A percentile compares a stretch with the other conserved stretches of the same genome.
phyloP scores from a whole-genome alignment of 2,888 invertebrate genomes.

The Trichopria drosophilae region DNA sequence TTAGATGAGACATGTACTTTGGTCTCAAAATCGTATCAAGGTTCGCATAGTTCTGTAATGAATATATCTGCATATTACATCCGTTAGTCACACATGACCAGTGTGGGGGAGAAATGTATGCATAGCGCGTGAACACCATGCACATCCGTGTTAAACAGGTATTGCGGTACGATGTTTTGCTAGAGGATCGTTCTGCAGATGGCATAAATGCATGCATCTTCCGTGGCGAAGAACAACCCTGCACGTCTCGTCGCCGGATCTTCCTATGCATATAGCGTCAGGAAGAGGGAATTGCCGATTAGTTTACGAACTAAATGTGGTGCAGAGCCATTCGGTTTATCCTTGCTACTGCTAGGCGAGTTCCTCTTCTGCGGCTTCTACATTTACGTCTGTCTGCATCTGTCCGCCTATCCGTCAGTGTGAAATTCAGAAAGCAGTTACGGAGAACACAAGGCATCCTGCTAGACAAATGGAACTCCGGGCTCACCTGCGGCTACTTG shows the following conservation, averaged over 20 bases:
- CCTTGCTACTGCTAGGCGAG: background rate
- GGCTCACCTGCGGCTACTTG: constrained; percentile 10
- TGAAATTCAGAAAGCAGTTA: constrained; percentile 14
- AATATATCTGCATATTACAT: constrained; percentile 58
- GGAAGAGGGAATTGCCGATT: constrained; percentile 54
- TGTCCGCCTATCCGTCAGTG: constrained; percentile 19
- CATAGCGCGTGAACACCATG: too few relatives aligned
- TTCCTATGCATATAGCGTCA: constrained; percentile 49
- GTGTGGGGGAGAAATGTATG: too few relatives aligned
- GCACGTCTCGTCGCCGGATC: constrained; percentile 44
- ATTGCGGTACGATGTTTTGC: too few relatives aligned
- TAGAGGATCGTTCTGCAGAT: too few relatives aligned
- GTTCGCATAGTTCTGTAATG: constrained; percentile 52
- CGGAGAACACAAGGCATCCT: constrained; percentile 1
- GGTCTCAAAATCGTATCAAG: too few relatives aligned
- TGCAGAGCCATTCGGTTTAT: background rate
- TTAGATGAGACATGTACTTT: constrained; percentile 17
- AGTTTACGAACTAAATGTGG: constrained; percentile 48
- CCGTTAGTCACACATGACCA: too few relatives aligned
- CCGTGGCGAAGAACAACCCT: constrained; percentile 47
- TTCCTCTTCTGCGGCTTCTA: constrained; percentile 13
- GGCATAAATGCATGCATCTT: constrained; percentile 56
- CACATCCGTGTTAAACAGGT: too few relatives aligned
- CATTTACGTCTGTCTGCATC: constrained; percentile 20
- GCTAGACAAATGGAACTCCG: too few relatives aligned